Evolutionary conservation across 1,140 invertebrate species (phyloP), one percentile per base, ranked within the genome.

Genomic region (Drosophila persimilis): DNA sequence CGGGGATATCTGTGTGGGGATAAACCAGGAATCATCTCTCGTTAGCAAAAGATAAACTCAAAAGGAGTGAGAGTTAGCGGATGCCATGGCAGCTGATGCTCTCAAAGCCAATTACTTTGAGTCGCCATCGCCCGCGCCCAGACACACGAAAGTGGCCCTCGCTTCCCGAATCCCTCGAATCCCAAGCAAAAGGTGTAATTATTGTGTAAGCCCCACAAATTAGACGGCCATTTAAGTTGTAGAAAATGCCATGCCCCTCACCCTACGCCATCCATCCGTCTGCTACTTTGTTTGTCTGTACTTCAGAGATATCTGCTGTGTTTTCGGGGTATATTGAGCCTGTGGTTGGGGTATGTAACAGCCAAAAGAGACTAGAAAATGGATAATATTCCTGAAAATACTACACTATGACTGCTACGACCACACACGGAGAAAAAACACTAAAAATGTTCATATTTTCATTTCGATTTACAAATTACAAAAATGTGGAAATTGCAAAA

Each of bases 1-100:
- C 94, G 2, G 96, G 96, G 15, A 95, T 93, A 93, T 97, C 96
- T 97, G 92, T 58, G 61, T 29, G 17, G 39, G 52, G 51, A 26
- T 31, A 45, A 20, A 26, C 2, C 11, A 56, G 54, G 26, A 45
- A 15, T 56, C 41, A 20, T 15, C 15, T 22, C 4, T 13, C 6
- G 43, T 46, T 15, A 8, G 6, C 8, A 15, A 17, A 29, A 15
- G 9, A 47, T 26, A 17, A 48, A 13, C n/a, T n/a, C 35, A 47
- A 39, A 39, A 39, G 35, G 11, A 39, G 4, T 13, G 35, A 11
- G 7, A 8, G 22, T 52, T 54, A 20, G 43, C 43, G n/a, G 29
- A 44, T 69, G 51, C 64, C 64, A 69, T 69, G 66, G 35, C 62
- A 31, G 20, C 13, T 15, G 15, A 6, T 39, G 35, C 9, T 11